Conservation (phyloP, 92 coral and sea anemone species). For the Bergia puertoricense region DNA sequence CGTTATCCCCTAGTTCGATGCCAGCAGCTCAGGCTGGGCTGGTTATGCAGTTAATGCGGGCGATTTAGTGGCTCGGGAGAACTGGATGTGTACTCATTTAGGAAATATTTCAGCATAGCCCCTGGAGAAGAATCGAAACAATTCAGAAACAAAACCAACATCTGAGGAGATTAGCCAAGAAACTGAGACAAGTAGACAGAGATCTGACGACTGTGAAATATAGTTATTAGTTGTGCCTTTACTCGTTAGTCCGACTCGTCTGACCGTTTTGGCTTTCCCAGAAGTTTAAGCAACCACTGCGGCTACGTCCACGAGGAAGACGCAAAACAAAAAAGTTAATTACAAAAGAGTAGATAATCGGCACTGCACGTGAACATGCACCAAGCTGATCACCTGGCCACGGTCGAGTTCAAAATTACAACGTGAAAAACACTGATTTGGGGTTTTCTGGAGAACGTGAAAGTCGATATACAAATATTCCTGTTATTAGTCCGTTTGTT, state of each 20-base stretch:
- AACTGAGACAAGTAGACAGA: conserved; percentile 37
- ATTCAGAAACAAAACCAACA: background rate
- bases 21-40: conserved; percentile 6
- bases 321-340: too few relatives aligned
- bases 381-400: too few relatives aligned
- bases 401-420: too few relatives aligned
- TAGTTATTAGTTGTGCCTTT: conserved; percentile 29
- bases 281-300: too few relatives aligned
- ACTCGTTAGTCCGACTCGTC: conserved; percentile 54
- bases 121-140: conserved; percentile 13
- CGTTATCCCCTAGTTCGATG: background rate
- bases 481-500: too few relatives aligned
- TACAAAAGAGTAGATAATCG: too few relatives aligned
- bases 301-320: too few relatives aligned
- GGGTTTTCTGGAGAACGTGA: too few relatives aligned
- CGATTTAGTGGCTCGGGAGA: background rate
- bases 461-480: too few relatives aligned
- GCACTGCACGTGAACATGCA: too few relatives aligned
- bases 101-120: conserved; percentile 24
- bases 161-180: conserved; percentile 28
- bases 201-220: conserved; percentile 51
- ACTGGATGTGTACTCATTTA: background rate
- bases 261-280: conserved; percentile 36
- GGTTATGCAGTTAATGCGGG: background rate
- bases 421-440: too few relatives aligned